Base-by-base conservation (phyloP, 92 coral and sea anemone genomes). In the Parazoanthus darwini region DNA sequence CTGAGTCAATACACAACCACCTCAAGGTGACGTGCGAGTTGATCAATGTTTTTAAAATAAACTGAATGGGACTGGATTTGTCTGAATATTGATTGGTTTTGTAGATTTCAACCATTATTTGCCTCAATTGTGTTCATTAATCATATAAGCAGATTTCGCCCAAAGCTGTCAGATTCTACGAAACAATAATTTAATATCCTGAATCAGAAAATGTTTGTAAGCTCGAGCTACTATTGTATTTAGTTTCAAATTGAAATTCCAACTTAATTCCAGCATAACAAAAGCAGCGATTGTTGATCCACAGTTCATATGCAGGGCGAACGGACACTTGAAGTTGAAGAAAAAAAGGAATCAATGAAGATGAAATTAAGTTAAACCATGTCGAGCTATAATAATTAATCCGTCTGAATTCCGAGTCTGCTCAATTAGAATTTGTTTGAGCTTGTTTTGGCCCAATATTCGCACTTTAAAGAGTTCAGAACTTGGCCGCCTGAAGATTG, bases 1-100 rank as follows among this genome's bases (percentile, higher is more conserved):
- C 70, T 11, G 59, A 63, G 9, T 63, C 70, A 63, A 23, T 63
- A 63, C 26, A 7, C 70, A 23, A 63, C 59, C 13, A 15, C 23
- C 18, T 72, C 15, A 29, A 25, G 76, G 23, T 11, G 23, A 74
- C 25, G 5, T 43, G 35, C 58, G 81, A 22, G 46, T 22, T 76
- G 39, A 42, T 76, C 81, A 77, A 0, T 44, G 81, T 77, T 77
- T 42, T 44, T 23, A 77, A 42, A 77, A 50, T 77, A 77, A 77
- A 77, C 81, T 44, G 56, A 77, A 77, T 14, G 10, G 46, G 23
- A 37, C 0, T 75, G 48, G 22, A 58, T 20, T 63, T 18, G 70
- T 23, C 70, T 63, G 25, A 63, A 63, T 63, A 63, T 63, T 63
- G 70, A 63, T 22, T 23, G 26, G 5, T 63, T 63, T 63, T 18